A percentile compares a stretch with the other conserved stretches of the same genome.
These are phyloP conservation scores for Syritta pipiens DNA, from an alignment of 2,888 invertebrate genomes.

Conservation along the genomic window DNA sequence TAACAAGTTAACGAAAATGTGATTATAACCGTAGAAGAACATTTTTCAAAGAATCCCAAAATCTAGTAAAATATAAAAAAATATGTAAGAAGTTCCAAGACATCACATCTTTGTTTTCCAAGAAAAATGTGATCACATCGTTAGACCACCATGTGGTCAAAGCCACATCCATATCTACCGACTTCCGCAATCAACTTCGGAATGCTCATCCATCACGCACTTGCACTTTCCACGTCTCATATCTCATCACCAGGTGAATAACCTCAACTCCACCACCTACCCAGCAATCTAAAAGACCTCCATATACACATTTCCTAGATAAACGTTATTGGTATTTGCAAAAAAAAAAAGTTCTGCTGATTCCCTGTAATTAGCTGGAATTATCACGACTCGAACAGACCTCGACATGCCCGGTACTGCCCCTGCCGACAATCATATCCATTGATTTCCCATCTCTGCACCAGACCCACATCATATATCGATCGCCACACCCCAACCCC, in stretches of 20 bases:
- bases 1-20: too few relatives aligned
- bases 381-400: slow-evolving; percentile 57
- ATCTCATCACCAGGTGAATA: slow-evolving; percentile 33
- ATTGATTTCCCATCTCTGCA: slow-evolving; percentile 32
- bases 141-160: too few relatives aligned
- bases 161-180: too few relatives aligned
- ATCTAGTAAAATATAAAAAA: too few relatives aligned
- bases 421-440: slow-evolving; percentile 45
- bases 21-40: too few relatives aligned
- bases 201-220: too few relatives aligned
- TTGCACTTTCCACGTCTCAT: neutral
- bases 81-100: too few relatives aligned
- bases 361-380: slow-evolving; percentile 66
- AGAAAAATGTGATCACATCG: too few relatives aligned
- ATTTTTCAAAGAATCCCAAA: too few relatives aligned
- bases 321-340: slow-evolving; percentile 57
- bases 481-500: slow-evolving; percentile 27
- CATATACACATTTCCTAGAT: slow-evolving; percentile 40
- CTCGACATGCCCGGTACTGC: slow-evolving; percentile 37
- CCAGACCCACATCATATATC: slow-evolving; percentile 60
- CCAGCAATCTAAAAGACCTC: slow-evolving; percentile 15
- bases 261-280: slow-evolving; percentile 10
- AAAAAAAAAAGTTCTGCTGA: slow-evolving; percentile 32
- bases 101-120: too few relatives aligned
- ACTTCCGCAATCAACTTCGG: too few relatives aligned